phyloP scores from a whole-genome alignment of 2,888 invertebrate species.

The Eupeodes luniger region DNA sequence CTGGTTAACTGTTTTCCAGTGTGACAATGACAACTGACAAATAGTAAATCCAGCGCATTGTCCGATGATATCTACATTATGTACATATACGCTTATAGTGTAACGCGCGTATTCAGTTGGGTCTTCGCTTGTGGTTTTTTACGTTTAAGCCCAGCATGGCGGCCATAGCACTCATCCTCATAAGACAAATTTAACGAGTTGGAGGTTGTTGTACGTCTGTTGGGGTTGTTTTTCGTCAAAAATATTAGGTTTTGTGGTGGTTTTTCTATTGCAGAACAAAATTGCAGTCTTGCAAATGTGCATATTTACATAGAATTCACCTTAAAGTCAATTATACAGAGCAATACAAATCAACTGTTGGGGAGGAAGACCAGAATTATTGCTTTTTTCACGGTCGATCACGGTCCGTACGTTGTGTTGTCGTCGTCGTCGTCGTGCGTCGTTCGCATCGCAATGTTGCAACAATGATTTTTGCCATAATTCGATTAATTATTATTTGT shows the following conservation, averaged over 20 bases:
- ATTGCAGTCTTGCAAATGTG: conserved; percentile 60
- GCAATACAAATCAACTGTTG: neutral
- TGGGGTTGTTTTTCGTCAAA: conserved; percentile 21
- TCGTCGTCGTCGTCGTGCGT: neutral
- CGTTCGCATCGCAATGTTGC: neutral
- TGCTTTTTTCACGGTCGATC: conserved; percentile 57
- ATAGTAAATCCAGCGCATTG: conserved; percentile 53
- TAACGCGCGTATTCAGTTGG: neutral
- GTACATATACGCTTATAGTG: neutral
- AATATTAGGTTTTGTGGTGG: conserved; percentile 34
- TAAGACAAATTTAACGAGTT: conserved; percentile 27
- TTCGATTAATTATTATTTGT: conserved; percentile 65
- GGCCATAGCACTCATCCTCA: neutral
- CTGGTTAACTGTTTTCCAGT: conserved; percentile 54
- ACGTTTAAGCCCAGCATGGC: neutral
- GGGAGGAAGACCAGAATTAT: neutral
- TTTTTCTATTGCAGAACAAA: conserved; percentile 53
- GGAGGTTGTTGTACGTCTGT: neutral
- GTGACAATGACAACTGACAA: conserved; percentile 65
- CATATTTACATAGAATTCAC: conserved; percentile 30
- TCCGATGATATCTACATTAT: conserved; percentile 23
- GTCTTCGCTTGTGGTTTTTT: neutral
- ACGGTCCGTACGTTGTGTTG: neutral
- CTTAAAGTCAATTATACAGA: neutral
- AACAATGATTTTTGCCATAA: conserved; percentile 56